phyloP scores from a whole-genome alignment of 2,113 vertebrate genomes.

The Illadopsis cleaveri region DNA sequence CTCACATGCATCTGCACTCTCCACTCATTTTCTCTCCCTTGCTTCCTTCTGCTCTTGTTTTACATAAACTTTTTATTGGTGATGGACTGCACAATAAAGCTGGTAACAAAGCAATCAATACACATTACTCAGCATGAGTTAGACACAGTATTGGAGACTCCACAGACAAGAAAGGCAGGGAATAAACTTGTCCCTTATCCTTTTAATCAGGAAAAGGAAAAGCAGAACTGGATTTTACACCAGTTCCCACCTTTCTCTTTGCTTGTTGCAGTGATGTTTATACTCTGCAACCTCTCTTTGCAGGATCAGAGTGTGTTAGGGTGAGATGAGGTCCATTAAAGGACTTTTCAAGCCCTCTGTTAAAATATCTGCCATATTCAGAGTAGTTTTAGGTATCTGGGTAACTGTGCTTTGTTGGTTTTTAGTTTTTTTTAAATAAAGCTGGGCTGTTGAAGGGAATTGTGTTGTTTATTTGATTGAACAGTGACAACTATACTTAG shows the following conservation, averaged over 20 bases:
- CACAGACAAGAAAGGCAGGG: not conserved
- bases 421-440: not conserved
- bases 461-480: not conserved
- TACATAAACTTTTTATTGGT: conserved; percentile 56
- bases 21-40: not conserved
- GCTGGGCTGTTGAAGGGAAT: not conserved
- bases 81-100: conserved; percentile 54
- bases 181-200: conserved; percentile 17
- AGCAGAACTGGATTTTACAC: not conserved
- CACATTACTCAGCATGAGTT: conserved; percentile 35
- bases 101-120: conserved; percentile 61
- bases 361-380: not conserved
- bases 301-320: not conserved
- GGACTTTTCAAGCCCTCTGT: not conserved
- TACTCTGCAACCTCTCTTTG: not conserved
- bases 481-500: not conserved
- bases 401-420: not conserved
- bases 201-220: conserved; percentile 7
- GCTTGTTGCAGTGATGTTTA: not conserved
- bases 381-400: not conserved
- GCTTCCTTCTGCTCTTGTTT: not conserved
- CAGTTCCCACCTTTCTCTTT: not conserved
- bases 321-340: not conserved
- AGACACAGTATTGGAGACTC: conserved; percentile 30
- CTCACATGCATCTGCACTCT: not conserved